Evolutionary conservation across 1,140 invertebrate species (phyloP).

Genomic region (Ptiloglossa arizonensis): DNA sequence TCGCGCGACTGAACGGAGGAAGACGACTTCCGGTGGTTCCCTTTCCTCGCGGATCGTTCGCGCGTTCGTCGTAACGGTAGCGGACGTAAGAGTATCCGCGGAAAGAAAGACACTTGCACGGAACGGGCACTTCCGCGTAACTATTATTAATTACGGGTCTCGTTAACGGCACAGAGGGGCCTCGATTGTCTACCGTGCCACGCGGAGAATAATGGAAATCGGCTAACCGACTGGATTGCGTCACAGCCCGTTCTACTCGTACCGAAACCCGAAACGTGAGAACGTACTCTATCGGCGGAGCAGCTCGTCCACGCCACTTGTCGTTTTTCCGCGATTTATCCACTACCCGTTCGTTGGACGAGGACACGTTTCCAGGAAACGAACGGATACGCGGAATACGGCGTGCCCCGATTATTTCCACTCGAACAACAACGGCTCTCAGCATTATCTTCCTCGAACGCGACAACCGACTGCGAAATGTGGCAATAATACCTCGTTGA

Average conservation of each 20-base stretch:
- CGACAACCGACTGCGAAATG: conserved; percentile 18
- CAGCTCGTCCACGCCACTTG: conserved; percentile 10
- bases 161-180: conserved; percentile 42
- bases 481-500: conserved; percentile 26
- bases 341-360: not conserved
- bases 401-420: conserved; percentile 2
- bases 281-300: conserved; percentile 15
- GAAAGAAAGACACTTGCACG: conserved; percentile 23
- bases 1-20: not conserved
- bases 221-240: conserved; percentile 30
- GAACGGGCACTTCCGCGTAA: conserved; percentile 42
- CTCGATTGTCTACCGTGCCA: conserved; percentile 23
- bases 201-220: conserved; percentile 46
- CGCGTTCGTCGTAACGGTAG: conserved; percentile 22
- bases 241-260: conserved; percentile 21
- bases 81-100: conserved; percentile 6
- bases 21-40: conserved; percentile 40
- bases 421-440: conserved; percentile 24
- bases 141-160: conserved; percentile 57
- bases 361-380: conserved; percentile 13
- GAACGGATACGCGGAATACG: not conserved
- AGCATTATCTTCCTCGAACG: conserved; percentile 6
- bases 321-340: not conserved
- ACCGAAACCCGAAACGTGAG: conserved; percentile 44
- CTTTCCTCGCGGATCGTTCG: conserved; percentile 16